Evolutionary conservation across 2,888 invertebrate species (phyloP).

Genomic region (Steinernema scapterisci): DNA sequence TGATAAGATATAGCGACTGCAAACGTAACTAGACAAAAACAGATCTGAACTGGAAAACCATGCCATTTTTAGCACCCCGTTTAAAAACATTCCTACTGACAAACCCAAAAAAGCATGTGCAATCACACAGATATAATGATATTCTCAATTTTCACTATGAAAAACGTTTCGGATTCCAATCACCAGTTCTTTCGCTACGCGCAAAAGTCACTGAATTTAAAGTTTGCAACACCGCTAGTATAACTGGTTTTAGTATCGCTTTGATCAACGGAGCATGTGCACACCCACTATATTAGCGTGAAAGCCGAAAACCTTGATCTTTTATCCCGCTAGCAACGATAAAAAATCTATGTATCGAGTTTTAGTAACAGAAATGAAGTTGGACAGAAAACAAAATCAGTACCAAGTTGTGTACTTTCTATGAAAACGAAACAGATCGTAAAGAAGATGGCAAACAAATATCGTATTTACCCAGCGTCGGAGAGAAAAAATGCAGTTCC

Average conservation of each 20-base stretch:
- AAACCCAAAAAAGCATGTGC: too few relatives aligned
- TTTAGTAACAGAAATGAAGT: background rate
- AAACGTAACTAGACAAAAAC: too few relatives aligned
- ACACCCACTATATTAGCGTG: conserved; percentile 16
- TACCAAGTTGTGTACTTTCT: background rate
- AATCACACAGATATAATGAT: too few relatives aligned
- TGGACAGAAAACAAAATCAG: background rate
- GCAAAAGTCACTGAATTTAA: background rate
- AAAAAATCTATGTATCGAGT: background rate
- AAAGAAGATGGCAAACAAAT: background rate
- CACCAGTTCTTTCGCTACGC: background rate
- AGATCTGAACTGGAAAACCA: too few relatives aligned
- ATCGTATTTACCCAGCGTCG: background rate
- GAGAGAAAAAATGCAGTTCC: background rate
- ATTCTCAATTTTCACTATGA: too few relatives aligned
- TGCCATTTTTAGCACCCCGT: too few relatives aligned
- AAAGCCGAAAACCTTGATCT: background rate
- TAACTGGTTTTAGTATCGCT: conserved; percentile 14
- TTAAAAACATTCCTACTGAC: too few relatives aligned
- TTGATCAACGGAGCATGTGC: background rate
- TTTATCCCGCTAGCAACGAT: background rate
- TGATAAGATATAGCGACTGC: background rate
- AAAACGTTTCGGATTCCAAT: too few relatives aligned
- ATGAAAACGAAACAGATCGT: background rate
- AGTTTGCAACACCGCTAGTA: conserved; percentile 26